Evolutionary conservation across 2,888 invertebrate genomes (phyloP), one percentile per base, ranked within the genome.

Genomic region (Cerastis leucographa): DNA sequence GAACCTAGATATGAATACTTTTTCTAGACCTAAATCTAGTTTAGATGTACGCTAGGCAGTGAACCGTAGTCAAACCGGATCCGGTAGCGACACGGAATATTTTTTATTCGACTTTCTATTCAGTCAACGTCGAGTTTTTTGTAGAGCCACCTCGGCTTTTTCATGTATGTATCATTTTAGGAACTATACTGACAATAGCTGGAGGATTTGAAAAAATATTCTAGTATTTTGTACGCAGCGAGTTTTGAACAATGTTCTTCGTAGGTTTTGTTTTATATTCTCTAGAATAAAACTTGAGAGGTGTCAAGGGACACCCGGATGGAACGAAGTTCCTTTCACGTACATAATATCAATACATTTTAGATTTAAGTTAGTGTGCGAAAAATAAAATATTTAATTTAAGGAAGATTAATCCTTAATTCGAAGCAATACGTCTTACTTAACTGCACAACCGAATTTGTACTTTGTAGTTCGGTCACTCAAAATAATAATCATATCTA

Each of bases 41-140:
- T 25, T 12, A 14, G n/a, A 19, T 25, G 17, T 35, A 29, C 25
- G 19, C 35, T 9, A 61, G 25, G 73, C 22, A 14, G 49, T 40
- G 65, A 74, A 51, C 40, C 25, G 25, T 65, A 40, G 49, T 12
- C 29, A 25, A 59, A 42, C 44, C 69, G 80, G 77, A 76, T 54
- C 46, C 42, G 75, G 67, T 56, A 67, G 22, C 25, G 59, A 64
- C 8, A 17, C 3, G 8, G 76, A 67, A 64, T 68, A 35, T 67
- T 62, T 81, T 79, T 79, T 74, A 67, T 79, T 56, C 9, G 42
- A 59, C 69, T 82, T 69, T 65, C 46, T 61, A 69, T 76, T 82
- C 76, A 14, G 44, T 6, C 11, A 8, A 12, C 51, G 44, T 76
- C n/a, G 29, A 22, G 46, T n/a, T 83, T 81, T 80, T 76, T 76